phyloP scores from a whole-genome alignment of 2,888 invertebrate genomes.

The Campoplex capitator region DNA sequence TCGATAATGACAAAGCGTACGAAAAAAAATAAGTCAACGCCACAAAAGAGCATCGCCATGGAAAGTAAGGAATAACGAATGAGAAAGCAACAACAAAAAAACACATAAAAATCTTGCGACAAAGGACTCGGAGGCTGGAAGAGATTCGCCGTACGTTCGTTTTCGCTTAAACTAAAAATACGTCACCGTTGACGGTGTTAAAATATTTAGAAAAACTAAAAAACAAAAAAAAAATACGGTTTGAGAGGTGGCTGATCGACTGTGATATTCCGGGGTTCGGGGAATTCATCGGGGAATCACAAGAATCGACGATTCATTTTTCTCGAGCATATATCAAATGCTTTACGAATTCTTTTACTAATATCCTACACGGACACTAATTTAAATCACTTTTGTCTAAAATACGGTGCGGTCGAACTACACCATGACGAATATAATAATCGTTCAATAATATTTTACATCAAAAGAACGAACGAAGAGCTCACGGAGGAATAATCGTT shows the following conservation, averaged over 20 bases:
- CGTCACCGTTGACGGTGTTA: slow-evolving; percentile 54
- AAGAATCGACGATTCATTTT: neutral
- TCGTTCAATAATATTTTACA: slow-evolving; percentile 2
- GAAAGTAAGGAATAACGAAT: neutral
- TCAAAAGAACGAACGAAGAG: slow-evolving; percentile 42
- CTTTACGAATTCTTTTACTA: slow-evolving; percentile 18
- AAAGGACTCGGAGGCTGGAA: slow-evolving; percentile 76
- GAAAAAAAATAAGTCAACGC: neutral
- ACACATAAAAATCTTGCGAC: slow-evolving; percentile 63
- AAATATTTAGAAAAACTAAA: slow-evolving; percentile 30
- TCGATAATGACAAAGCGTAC: slow-evolving; percentile 8
- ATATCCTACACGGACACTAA: slow-evolving; percentile 64
- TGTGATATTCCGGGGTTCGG: slow-evolving; percentile 68
- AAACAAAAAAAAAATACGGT: neutral
- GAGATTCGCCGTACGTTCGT: slow-evolving; percentile 78
- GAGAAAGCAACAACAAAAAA: slow-evolving; percentile 38
- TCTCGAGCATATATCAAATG: slow-evolving; percentile 2
- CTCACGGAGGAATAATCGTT: slow-evolving; percentile 28
- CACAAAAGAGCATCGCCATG: slow-evolving; percentile 53
- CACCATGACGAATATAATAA: slow-evolving; percentile 46
- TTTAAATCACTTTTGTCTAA: slow-evolving; percentile 34
- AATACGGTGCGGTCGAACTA: slow-evolving; percentile 34
- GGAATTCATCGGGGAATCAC: slow-evolving; percentile 69
- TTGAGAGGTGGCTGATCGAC: slow-evolving; percentile 64
- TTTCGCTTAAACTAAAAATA: slow-evolving; percentile 76